A percentile compares a stretch with the other conserved stretches of the same genome.
phyloP scores from a whole-genome alignment of 2,888 invertebrate species.

The Heliconius sara region DNA sequence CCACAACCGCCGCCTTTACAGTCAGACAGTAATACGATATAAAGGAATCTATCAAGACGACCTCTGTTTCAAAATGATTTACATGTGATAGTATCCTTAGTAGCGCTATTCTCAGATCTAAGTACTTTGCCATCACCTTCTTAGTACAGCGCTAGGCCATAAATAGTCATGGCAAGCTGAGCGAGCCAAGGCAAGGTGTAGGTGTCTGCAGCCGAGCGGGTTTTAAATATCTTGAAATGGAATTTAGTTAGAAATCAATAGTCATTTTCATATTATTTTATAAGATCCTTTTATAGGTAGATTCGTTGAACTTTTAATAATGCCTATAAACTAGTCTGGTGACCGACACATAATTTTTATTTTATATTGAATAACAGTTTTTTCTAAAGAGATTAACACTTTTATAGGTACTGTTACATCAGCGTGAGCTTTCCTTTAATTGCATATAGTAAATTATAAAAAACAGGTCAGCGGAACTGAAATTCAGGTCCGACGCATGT shows the following conservation, averaged over 20 bases:
- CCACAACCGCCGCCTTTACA: too few relatives aligned
- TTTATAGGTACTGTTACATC: constrained; percentile 16
- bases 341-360: not conserved
- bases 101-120: constrained; percentile 39
- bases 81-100: constrained; percentile 37
- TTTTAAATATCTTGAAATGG: constrained; percentile 40
- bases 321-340: not conserved
- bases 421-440: constrained; percentile 27
- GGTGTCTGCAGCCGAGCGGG: constrained; percentile 43
- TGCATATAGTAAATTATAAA: constrained; percentile 18
- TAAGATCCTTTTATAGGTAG: constrained; percentile 8
- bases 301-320: constrained; percentile 1
- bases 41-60: not conserved
- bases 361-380: not conserved
- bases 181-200: constrained; percentile 48
- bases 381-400: not conserved
- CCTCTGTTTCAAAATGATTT: constrained; percentile 23
- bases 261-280: constrained; percentile 25
- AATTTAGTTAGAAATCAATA: constrained; percentile 34
- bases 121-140: constrained; percentile 47
- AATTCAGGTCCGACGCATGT: constrained; percentile 31
- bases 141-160: constrained; percentile 42
- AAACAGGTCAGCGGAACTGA: constrained; percentile 39
- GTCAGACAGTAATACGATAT: not conserved
- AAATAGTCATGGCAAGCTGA: constrained; percentile 45